Percentiles rank a stretch among this genome's conserved stretches.
Conservation (phyloP, 2,888 invertebrate genomes). For the Epirrita christyi region DNA sequence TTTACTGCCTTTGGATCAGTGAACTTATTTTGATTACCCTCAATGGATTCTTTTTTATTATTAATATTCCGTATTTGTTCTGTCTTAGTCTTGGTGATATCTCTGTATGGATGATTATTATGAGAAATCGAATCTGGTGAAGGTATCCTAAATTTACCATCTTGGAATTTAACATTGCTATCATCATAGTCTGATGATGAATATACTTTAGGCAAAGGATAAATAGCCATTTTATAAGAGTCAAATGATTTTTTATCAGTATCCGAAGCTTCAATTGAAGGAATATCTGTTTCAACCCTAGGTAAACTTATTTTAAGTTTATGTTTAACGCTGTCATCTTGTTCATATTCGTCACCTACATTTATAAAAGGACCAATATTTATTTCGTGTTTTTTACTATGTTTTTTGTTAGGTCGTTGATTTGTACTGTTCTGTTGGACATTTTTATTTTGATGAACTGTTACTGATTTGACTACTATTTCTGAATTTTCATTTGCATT, state of each 20-base stretch:
- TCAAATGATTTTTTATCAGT: slow-evolving; percentile 56
- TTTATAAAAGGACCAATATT: slow-evolving; percentile 30
- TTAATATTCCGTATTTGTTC: slow-evolving; percentile 3
- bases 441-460: slow-evolving; percentile 32
- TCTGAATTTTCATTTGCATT: slow-evolving; percentile 38
- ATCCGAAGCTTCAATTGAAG: slow-evolving; percentile 50
- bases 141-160: slow-evolving; percentile 22
- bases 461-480: slow-evolving; percentile 40
- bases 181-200: slow-evolving; percentile 42
- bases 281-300: slow-evolving; percentile 49
- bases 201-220: slow-evolving; percentile 43
- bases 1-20: slow-evolving; percentile 7
- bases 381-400: slow-evolving; percentile 14
- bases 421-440: slow-evolving; percentile 8
- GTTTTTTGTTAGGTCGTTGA: slow-evolving; percentile 4
- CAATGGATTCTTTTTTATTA: slow-evolving; percentile 24
- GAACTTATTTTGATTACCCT: slow-evolving; percentile 17
- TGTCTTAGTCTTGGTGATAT: slow-evolving; percentile 23
- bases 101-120: slow-evolving; percentile 35
- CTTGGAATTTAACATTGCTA: slow-evolving; percentile 28
- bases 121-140: slow-evolving; percentile 44
- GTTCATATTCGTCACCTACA: slow-evolving; percentile 39
- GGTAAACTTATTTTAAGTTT: slow-evolving; percentile 60
- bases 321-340: slow-evolving; percentile 51
- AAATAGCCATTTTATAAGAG: slow-evolving; percentile 48